Conservation (phyloP, 2,797 vertebrate genomes). For the Spinus olivaceus region DNA sequence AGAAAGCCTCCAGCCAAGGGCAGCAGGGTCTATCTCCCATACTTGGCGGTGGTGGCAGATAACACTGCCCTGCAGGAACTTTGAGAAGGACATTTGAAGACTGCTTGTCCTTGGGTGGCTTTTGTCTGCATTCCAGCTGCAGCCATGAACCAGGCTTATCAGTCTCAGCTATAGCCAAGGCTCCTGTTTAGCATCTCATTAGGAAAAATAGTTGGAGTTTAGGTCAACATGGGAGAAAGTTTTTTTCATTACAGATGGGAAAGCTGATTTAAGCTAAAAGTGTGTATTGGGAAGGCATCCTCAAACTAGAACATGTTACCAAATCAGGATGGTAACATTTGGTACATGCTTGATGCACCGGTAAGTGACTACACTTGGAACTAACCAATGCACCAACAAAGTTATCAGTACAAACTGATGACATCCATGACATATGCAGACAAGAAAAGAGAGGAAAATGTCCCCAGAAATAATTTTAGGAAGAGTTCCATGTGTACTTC, state of each 20-base stretch:
- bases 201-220: background rate
- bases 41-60: background rate
- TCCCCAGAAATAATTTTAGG: background rate
- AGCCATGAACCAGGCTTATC: background rate
- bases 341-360: accelerated
- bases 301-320: background rate
- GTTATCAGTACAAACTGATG: background rate
- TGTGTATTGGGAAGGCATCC: background rate
- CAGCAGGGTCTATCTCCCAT: accelerated
- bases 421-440: background rate
- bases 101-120: background rate
- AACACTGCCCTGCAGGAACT: background rate
- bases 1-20: background rate
- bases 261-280: background rate
- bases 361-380: background rate
- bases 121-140: background rate
- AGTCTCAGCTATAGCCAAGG: background rate
- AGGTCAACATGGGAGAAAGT: background rate
- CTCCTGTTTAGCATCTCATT: background rate
- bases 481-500: background rate
- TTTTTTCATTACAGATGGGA: background rate
- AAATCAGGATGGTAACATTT: background rate
- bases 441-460: background rate
- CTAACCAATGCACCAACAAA: background rate
- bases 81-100: background rate